Percentiles rank a stretch among this genome's conserved stretches.
Evolutionary conservation across 2,888 invertebrate species (phyloP).

Genomic region (Resseliella maxima): DNA sequence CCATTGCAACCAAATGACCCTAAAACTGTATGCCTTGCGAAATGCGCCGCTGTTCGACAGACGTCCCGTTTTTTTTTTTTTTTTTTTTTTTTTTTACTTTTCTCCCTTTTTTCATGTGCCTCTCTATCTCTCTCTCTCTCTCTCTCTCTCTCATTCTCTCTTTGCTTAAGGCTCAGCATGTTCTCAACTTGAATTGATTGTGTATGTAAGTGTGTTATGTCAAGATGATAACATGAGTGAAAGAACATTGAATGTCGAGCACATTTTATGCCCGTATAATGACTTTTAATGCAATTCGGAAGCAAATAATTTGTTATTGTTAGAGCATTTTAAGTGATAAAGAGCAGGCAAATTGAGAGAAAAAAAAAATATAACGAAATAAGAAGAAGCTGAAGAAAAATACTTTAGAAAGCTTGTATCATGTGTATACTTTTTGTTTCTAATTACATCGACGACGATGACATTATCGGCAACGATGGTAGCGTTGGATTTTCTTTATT

Average conservation of each 20-base stretch:
- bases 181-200: neutral
- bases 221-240: conserved; percentile 41
- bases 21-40: conserved; percentile 26
- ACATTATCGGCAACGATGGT: neutral
- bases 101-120: too few relatives aligned
- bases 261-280: conserved; percentile 37
- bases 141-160: too few relatives aligned
- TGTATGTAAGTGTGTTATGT: conserved; percentile 22
- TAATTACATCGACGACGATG: neutral
- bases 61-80: neutral
- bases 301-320: conserved; percentile 40
- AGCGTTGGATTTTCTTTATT: neutral
- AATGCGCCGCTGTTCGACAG: neutral
- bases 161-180: neutral
- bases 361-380: neutral
- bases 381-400: neutral
- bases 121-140: too few relatives aligned
- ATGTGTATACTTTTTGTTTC: neutral
- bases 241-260: neutral
- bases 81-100: too few relatives aligned
- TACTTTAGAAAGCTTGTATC: neutral
- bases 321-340: neutral
- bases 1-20: conserved; percentile 33
- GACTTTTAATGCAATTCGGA: conserved; percentile 53
- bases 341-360: neutral